Percentiles rank a stretch among this genome's conserved stretches.
phyloP scores from a whole-genome alignment of 2,113 vertebrate species.

The zebrafish (Danio rerio) region DNA sequence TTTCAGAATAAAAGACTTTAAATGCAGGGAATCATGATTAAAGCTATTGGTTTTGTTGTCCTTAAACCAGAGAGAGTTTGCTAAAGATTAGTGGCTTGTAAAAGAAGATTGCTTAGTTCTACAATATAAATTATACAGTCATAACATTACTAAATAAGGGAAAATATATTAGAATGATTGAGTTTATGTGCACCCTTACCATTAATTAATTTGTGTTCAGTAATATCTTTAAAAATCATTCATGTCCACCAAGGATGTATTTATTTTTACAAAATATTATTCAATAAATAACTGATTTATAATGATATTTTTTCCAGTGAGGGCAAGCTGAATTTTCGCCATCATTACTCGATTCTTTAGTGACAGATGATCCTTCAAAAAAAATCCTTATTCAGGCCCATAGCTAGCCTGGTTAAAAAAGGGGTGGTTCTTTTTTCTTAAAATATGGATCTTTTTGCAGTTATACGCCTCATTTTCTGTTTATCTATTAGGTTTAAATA shows the following conservation, averaged over 20 bases:
- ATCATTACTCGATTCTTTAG: not conserved
- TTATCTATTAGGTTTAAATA: too few species aligned
- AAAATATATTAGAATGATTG: not conserved
- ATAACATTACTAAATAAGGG: not conserved
- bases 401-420: too few species aligned
- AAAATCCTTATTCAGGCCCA: not conserved
- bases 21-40: not conserved
- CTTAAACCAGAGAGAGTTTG: not conserved
- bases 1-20: constrained; percentile 37
- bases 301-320: too few species aligned
- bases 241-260: not conserved
- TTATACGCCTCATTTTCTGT: too few species aligned
- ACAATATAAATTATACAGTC: not conserved
- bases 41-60: not conserved
- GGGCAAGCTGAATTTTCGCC: too few species aligned
- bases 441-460: too few species aligned
- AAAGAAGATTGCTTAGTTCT: not conserved
- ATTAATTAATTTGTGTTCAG: not conserved
- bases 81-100: not conserved
- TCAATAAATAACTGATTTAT: not conserved
- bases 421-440: too few species aligned
- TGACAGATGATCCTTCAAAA: not conserved
- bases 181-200: not conserved
- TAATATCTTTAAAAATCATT: not conserved
- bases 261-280: too few species aligned